phyloP scores from a whole-genome alignment of 2,113 vertebrate species.

The Sander vitreus region DNA sequence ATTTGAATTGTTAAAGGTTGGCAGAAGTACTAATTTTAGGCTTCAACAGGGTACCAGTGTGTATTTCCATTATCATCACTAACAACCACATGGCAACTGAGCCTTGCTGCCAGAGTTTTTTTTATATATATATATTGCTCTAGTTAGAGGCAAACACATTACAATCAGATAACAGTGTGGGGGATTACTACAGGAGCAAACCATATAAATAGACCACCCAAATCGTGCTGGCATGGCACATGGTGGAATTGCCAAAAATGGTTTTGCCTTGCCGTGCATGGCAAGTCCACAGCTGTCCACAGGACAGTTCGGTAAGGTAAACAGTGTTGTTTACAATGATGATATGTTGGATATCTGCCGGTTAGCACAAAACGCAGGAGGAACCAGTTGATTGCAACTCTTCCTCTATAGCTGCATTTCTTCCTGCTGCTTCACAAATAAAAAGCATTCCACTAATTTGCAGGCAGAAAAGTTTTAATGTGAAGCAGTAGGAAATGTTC shows the following conservation, averaged over 20 bases:
- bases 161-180: neutral
- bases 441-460: neutral
- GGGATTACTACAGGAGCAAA: neutral
- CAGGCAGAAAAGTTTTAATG: neutral
- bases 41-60: conserved; percentile 1
- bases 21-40: neutral
- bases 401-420: neutral
- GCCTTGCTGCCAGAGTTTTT: neutral
- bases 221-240: neutral
- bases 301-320: neutral
- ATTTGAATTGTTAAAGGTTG: neutral
- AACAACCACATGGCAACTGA: neutral
- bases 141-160: neutral
- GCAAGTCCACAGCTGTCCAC: neutral
- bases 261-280: neutral
- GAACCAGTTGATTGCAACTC: neutral
- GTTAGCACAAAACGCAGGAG: neutral
- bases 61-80: neutral
- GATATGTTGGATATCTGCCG: neutral
- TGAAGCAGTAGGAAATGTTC: neutral
- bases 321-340: too few species aligned
- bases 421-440: neutral
- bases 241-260: neutral
- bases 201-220: neutral
- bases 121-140: neutral